Percentiles rank a stretch among this genome's conserved stretches.
These are phyloP conservation scores for Branchipolynoe longqiensis DNA, from an alignment of 2,888 invertebrate species.

Conservation along the genomic window DNA sequence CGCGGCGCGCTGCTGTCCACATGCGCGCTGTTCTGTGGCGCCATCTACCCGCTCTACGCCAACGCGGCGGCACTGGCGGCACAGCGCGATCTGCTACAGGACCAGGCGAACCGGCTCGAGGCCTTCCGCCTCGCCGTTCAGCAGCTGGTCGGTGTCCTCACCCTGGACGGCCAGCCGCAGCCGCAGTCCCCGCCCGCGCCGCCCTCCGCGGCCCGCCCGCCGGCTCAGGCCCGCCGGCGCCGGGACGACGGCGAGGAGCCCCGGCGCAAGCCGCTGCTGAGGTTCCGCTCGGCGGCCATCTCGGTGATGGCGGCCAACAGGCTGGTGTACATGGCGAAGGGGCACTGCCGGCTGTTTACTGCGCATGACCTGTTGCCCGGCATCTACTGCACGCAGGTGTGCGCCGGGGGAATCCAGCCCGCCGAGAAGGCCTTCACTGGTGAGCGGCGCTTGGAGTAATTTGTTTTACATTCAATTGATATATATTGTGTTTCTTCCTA, in stretches of 20 bases:
- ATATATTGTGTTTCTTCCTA: background rate
- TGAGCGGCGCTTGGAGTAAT: constrained; percentile 31
- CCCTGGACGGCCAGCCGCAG: background rate
- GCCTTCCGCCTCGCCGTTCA: constrained; percentile 72
- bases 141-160: constrained; percentile 35
- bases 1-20: constrained; percentile 74
- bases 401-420: constrained; percentile 72
- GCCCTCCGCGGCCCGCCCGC: constrained; percentile 65
- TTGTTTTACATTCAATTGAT: background rate
- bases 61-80: constrained; percentile 70
- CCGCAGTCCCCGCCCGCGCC: constrained; percentile 59
- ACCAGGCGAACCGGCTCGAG: constrained; percentile 74
- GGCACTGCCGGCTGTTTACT: constrained; percentile 72
- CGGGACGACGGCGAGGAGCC: constrained; percentile 63
- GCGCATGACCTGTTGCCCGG: constrained; percentile 73
- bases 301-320: constrained; percentile 79
- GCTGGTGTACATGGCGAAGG: constrained; percentile 70
- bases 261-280: constrained; percentile 68
- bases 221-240: constrained; percentile 54
- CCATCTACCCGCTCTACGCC: constrained; percentile 76
- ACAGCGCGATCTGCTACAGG: constrained; percentile 75
- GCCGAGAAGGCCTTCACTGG: constrained; percentile 65
- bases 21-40: constrained; percentile 77
- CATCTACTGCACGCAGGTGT: constrained; percentile 72
- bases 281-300: constrained; percentile 76